A percentile compares a stretch with the other conserved stretches of the same genome.
Evolutionary conservation across 2,113 vertebrate genomes (phyloP).

Genomic region (Hyperopisus bebe): DNA sequence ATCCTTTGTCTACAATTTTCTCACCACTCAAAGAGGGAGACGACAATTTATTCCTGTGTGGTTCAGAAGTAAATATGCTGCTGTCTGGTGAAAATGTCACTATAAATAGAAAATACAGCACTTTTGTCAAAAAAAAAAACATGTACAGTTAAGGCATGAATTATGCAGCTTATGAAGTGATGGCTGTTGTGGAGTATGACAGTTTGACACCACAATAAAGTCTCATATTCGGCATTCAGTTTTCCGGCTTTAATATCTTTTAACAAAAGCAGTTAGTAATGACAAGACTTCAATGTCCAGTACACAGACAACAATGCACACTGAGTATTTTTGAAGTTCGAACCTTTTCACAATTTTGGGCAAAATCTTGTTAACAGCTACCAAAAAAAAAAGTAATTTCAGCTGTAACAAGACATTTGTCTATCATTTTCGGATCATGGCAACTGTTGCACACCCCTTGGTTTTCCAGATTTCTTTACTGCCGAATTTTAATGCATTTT

Average conservation of each 20-base stretch:
- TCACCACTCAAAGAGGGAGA: not conserved
- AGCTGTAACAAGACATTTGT: no score
- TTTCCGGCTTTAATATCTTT: not conserved
- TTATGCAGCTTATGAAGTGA: not conserved
- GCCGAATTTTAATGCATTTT: no score
- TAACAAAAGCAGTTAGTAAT: not conserved
- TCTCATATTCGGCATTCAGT: not conserved
- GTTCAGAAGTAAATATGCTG: not conserved
- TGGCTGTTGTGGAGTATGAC: not conserved
- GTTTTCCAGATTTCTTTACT: no score
- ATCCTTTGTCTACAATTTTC: not conserved
- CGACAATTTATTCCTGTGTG: not conserved
- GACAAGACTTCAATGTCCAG: not conserved
- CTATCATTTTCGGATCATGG: no score
- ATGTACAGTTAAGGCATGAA: not conserved
- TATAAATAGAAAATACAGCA: not conserved
- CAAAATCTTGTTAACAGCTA: no score
- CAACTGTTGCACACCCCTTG: no score
- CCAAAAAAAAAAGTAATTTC: no score
- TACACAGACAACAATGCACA: not conserved
- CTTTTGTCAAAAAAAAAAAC: not conserved
- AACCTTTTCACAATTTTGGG: not conserved
- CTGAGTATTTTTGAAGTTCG: not conserved
- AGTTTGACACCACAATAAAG: not conserved
- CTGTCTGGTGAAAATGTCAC: not conserved